Percentiles rank a stretch among this genome's conserved stretches.
phyloP scores from a whole-genome alignment of 2,888 invertebrate species.

The Lasioglossum pauxillum region DNA sequence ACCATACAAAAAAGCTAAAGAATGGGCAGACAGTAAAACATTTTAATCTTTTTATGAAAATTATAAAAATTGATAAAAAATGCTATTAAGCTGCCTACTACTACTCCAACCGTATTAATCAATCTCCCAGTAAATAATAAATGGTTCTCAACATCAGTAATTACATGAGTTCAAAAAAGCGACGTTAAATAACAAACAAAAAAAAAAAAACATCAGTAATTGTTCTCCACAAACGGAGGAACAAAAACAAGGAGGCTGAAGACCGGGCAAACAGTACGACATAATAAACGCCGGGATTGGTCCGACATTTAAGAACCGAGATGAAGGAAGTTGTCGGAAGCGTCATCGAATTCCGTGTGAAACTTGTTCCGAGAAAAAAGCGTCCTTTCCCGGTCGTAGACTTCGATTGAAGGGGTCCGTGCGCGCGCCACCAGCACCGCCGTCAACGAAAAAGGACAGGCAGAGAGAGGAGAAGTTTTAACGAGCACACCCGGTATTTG shows the following conservation, averaged over 20 bases:
- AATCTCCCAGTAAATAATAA: not conserved
- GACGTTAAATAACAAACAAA: no score
- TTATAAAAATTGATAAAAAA: no score
- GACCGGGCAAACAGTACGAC: not conserved
- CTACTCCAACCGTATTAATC: no score
- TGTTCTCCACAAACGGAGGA: not conserved
- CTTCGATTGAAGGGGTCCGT: conserved; percentile 15
- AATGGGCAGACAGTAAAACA: no score
- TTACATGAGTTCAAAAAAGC: no score
- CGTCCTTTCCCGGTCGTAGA: conserved; percentile 9
- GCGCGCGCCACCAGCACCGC: not conserved
- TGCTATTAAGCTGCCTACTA: no score
- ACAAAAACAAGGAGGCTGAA: no score
- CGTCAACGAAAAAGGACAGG: conserved; percentile 38
- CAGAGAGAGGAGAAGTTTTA: conserved; percentile 53
- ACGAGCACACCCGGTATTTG: conserved; percentile 65
- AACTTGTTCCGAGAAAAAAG: not conserved
- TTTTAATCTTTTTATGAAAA: no score
- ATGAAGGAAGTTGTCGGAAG: not conserved
- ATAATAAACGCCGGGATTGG: not conserved
- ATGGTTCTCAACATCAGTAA: not conserved
- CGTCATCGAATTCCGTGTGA: not conserved
- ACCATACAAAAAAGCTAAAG: no score
- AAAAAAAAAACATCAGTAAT: no score
- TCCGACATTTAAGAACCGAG: not conserved